phyloP scores from a whole-genome alignment of 1,140 invertebrate species.

The Anadara kagoshimensis region DNA sequence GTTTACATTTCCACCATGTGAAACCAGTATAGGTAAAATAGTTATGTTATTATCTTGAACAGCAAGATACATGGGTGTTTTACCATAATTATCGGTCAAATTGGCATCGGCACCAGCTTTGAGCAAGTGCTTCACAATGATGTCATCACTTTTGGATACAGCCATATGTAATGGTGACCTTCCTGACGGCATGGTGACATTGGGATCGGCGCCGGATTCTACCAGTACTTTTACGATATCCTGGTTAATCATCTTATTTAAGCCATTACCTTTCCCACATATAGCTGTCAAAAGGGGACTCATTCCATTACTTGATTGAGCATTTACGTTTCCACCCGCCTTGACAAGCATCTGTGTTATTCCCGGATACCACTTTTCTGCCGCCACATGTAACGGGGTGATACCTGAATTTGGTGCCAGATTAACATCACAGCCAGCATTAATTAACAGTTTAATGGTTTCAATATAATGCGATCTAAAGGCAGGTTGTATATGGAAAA shows the following conservation, averaged over 20 bases:
- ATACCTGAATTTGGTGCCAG: conserved; percentile 47
- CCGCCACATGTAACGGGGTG: conserved; percentile 52
- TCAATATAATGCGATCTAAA: conserved; percentile 43
- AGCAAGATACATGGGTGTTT: conserved; percentile 47
- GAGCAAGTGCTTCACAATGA: conserved; percentile 49
- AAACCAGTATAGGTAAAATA: conserved; percentile 38
- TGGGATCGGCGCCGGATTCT: conserved; percentile 49
- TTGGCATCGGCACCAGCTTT: conserved; percentile 51
- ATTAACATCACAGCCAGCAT: conserved; percentile 53
- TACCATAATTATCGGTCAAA: conserved; percentile 39
- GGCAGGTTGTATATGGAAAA: conserved; percentile 45
- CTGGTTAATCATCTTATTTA: conserved; percentile 33
- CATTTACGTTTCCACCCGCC: conserved; percentile 57
- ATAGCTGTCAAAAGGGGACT: conserved; percentile 51
- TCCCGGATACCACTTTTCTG: conserved; percentile 37
- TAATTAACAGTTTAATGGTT: conserved; percentile 47
- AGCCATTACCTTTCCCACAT: conserved; percentile 1
- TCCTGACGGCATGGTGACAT: conserved; percentile 42
- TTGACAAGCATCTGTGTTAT: conserved; percentile 41
- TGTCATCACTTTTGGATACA: conserved; percentile 51
- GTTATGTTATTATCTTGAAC: conserved; percentile 45
- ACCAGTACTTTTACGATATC: conserved; percentile 49
- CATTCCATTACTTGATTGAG: conserved; percentile 28
- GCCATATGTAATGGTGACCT: conserved; percentile 52
- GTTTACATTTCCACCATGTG: conserved; percentile 45